These are phyloP conservation scores for Triplophysa tibetana DNA, from an alignment of 2,113 vertebrate species.

Conservation along the genomic window DNA sequence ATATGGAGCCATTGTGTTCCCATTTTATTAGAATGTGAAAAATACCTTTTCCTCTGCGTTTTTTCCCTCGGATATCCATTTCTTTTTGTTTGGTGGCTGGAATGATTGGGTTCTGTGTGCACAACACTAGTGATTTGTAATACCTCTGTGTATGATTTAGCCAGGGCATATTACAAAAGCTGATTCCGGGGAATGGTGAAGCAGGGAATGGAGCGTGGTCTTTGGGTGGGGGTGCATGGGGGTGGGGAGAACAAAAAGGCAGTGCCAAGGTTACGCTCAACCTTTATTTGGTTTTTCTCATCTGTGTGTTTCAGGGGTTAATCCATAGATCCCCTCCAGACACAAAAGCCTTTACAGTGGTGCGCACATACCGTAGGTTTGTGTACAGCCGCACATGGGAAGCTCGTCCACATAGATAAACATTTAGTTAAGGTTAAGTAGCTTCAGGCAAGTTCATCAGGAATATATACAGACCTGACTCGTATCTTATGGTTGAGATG, in stretches of 20 bases:
- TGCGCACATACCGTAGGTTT: constrained; percentile 62
- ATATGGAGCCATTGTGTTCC: constrained; percentile 73
- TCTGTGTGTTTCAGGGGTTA: constrained; percentile 32
- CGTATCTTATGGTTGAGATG: neutral
- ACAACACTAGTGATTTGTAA: constrained; percentile 72
- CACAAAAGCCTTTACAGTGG: constrained; percentile 71
- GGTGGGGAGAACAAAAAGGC: constrained; percentile 65
- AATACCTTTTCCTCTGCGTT: constrained; percentile 75
- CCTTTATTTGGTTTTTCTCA: constrained; percentile 67
- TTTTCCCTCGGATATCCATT: constrained; percentile 70
- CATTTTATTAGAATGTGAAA: constrained; percentile 80
- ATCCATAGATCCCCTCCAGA: constrained; percentile 70
- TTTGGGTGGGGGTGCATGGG: constrained; percentile 56
- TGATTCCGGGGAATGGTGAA: constrained; percentile 31
- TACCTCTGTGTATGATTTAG: constrained; percentile 68
- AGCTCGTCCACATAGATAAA: constrained; percentile 77
- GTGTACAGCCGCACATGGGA: constrained; percentile 71
- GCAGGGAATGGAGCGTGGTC: constrained; percentile 64
- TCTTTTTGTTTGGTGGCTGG: constrained; percentile 67
- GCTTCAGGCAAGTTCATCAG: constrained; percentile 69
- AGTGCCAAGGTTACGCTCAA: constrained; percentile 64
- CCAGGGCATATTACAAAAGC: constrained; percentile 75
- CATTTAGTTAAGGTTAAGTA: constrained; percentile 69
- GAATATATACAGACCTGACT: constrained; percentile 58
- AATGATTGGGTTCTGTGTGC: constrained; percentile 77